Percentiles rank a stretch among this genome's conserved stretches.
Conservation (phyloP, 1,140 invertebrate genomes). For the Ostrea denselamellosa region DNA sequence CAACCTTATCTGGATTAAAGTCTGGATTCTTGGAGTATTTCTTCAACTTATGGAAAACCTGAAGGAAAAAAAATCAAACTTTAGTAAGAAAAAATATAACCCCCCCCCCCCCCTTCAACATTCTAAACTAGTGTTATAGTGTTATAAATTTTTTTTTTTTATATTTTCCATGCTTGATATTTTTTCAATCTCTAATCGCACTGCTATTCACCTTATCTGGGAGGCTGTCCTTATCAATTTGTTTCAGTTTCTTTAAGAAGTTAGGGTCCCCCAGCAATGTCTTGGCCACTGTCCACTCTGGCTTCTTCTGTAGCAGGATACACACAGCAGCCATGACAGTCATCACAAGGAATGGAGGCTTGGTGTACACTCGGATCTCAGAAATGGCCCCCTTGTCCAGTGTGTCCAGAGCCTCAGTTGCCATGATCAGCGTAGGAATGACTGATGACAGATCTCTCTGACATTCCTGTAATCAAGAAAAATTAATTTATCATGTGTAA, state of each 20-base stretch:
- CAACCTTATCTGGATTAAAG: constrained; percentile 77
- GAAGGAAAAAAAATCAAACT: constrained; percentile 42
- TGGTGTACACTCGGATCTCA: constrained; percentile 83
- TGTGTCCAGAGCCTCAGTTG: constrained; percentile 88
- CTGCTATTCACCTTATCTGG: constrained; percentile 71
- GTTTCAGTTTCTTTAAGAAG: constrained; percentile 75
- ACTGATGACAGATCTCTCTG: constrained; percentile 76
- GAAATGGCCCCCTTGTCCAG: constrained; percentile 94
- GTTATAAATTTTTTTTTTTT: too few relatives aligned
- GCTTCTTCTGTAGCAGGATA: constrained; percentile 87
- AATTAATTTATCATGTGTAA: not conserved
- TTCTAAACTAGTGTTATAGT: not conserved
- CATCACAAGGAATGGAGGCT: constrained; percentile 74
- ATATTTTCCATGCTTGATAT: not conserved
- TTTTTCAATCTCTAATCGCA: not conserved
- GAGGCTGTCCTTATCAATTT: constrained; percentile 76
- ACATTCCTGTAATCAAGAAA: constrained; percentile 70
- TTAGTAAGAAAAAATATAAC: not conserved
- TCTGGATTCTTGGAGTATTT: constrained; percentile 75
- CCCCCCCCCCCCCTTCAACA: not conserved
- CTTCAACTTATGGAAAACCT: constrained; percentile 76
- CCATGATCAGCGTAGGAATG: constrained; percentile 89
- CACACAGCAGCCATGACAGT: constrained; percentile 90
- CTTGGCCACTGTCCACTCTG: constrained; percentile 76
- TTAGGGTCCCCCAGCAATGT: constrained; percentile 75